These are phyloP conservation scores for Oreotrochilus melanogaster DNA, from an alignment of 2,113 vertebrate genomes.

Conservation along the genomic window DNA sequence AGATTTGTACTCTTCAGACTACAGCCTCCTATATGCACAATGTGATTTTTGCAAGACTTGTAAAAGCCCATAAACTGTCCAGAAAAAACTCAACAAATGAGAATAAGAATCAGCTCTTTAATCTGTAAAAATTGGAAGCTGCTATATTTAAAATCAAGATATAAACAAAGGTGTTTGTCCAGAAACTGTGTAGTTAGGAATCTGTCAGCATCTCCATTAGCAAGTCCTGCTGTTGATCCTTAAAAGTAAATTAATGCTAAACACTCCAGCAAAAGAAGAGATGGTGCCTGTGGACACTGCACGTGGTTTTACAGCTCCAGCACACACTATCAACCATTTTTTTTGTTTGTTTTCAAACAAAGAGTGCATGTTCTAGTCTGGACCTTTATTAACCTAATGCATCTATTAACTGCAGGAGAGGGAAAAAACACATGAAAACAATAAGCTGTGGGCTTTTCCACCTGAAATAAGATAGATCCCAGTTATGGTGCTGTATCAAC, in stretches of 20 bases:
- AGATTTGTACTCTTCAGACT: not conserved
- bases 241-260: not conserved
- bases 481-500: not conserved
- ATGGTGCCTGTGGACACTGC: not conserved
- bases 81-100: constrained; percentile 35
- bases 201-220: constrained; percentile 27
- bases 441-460: fast-evolving
- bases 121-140: not conserved
- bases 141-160: not conserved
- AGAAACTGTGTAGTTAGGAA: constrained; percentile 8
- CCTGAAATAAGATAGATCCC: not conserved
- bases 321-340: not conserved
- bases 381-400: not conserved
- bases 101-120: constrained; percentile 42
- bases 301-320: not conserved
- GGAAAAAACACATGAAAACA: not conserved
- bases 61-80: not conserved
- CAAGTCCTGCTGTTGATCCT: not conserved
- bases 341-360: not conserved
- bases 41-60: constrained; percentile 19
- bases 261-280: not conserved
- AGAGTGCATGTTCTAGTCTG: not conserved
- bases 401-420: not conserved
- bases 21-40: not conserved
- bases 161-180: constrained; percentile 3